Conservation (phyloP, 2,113 vertebrate species). For the Calidris pygmaea region DNA sequence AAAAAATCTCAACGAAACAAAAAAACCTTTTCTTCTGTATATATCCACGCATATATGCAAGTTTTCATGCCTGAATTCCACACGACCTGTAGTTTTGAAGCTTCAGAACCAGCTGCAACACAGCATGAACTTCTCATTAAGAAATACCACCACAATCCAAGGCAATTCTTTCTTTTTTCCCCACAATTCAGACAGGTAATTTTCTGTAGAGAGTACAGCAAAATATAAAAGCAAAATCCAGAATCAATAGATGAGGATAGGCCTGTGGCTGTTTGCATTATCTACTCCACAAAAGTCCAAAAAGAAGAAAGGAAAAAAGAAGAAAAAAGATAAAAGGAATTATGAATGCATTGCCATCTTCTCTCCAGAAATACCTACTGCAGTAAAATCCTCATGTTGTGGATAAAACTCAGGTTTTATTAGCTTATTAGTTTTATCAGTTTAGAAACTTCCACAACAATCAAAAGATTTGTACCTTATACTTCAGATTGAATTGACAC, state of each 20-base stretch:
- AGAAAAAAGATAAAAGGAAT: background rate
- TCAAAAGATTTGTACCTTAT: background rate
- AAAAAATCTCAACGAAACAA: background rate
- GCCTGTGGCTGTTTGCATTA: background rate
- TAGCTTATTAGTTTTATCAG: too few species aligned
- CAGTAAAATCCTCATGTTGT: background rate
- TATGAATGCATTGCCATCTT: background rate
- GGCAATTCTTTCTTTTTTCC: background rate
- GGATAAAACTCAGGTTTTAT: background rate
- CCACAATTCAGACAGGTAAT: background rate
- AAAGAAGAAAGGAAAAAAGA: background rate
- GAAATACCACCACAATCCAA: background rate
- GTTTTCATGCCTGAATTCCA: background rate
- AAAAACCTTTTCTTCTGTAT: background rate
- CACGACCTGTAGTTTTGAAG: background rate
- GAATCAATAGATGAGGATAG: background rate
- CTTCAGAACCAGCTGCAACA: background rate
- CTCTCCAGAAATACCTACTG: background rate
- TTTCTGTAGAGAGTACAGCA: background rate
- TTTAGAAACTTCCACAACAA: background rate
- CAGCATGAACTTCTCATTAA: background rate
- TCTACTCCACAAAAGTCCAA: background rate
- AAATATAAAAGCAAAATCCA: background rate
- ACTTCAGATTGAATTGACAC: background rate
- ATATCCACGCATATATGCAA: background rate